Evolutionary conservation across 1,140 invertebrate genomes (phyloP).

Genomic region (Antheraea mylitta): DNA sequence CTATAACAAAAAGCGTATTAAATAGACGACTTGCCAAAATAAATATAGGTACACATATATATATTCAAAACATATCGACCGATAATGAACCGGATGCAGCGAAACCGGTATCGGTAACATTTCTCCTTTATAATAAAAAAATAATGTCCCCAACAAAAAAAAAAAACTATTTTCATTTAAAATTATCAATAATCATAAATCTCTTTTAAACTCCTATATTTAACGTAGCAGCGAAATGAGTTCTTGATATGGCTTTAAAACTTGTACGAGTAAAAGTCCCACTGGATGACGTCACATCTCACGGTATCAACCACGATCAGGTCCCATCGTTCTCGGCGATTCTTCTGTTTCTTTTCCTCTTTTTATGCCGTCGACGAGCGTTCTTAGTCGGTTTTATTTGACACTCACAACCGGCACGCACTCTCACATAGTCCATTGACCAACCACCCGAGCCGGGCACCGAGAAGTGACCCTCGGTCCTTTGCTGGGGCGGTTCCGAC

Average conservation of each 20-base stretch:
- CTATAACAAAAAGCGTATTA: conserved; percentile 62
- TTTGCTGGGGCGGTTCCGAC: conserved; percentile 73
- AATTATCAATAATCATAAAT: neutral
- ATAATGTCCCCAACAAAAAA: neutral
- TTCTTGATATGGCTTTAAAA: neutral
- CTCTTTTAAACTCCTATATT: neutral
- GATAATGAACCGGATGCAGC: conserved; percentile 36
- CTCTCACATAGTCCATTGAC: conserved; percentile 89
- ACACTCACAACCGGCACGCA: conserved; percentile 91
- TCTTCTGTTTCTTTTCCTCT: conserved; percentile 54
- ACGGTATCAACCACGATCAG: conserved; percentile 45
- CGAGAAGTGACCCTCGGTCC: conserved; percentile 76
- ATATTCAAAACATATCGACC: conserved; percentile 22
- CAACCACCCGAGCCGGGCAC: conserved; percentile 80
- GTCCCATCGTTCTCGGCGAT: conserved; percentile 62
- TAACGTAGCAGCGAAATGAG: neutral
- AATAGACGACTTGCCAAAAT: conserved; percentile 42
- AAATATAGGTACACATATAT: conserved; percentile 65
- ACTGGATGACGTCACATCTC: conserved; percentile 29
- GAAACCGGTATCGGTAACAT: conserved; percentile 56
- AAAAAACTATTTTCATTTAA: neutral
- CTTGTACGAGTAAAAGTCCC: conserved; percentile 35
- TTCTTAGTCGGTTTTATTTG: conserved; percentile 79
- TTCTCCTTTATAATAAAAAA: neutral
- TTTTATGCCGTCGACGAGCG: conserved; percentile 48